Evolutionary conservation across 2,888 invertebrate genomes (phyloP), one percentile per base, ranked within the genome.

Genomic region (Coremacera marginata): DNA sequence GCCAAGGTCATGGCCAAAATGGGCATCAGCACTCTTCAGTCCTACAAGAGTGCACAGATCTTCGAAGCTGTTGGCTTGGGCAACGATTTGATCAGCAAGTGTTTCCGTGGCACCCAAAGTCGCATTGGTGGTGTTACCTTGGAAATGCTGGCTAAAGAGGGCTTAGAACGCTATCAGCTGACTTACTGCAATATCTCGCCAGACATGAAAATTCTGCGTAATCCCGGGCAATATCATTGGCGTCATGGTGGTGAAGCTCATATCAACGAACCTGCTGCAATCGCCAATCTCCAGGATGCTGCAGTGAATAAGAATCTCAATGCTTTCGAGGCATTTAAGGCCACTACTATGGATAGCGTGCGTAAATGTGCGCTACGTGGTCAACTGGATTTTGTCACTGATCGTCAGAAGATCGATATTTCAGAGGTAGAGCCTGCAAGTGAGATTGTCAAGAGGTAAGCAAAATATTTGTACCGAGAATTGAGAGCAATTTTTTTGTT

Each of bases 11-110:
- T 99, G 99, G 99, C 99, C 5, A 99, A 99, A 90, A 99, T 99
- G 99, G 99, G 99, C 77, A 99, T 99, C 86, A 98, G 98, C 77
- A 99, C 99, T 0, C 91, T 99, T 57, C 99, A 99, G 89, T 98
- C 98, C 0, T 99, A 99, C 90, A 99, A 98, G 91, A 96, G 98
- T 80, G 99, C 99, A 0, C 99, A 99, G 91, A 99, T 99, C 84
- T 99, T 99, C 87, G 99, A 99, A 90, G 98, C 98, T 0, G 98
- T 99, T 11, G 99, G 99, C 0, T 90, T 99, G 67, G 94, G 95
- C 55, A 93, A 95, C 78, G 98, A 99, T 85, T 95, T 99, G 0
- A 93, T 99, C 79, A 95, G 98, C 77, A 95, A 95, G 85, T 98
- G 99, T 89, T 99, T 99, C 91, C 95, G 92, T 90, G 92, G 93